Conservation (phyloP, 2,888 invertebrate species). For the Ctenicera cuprea region DNA sequence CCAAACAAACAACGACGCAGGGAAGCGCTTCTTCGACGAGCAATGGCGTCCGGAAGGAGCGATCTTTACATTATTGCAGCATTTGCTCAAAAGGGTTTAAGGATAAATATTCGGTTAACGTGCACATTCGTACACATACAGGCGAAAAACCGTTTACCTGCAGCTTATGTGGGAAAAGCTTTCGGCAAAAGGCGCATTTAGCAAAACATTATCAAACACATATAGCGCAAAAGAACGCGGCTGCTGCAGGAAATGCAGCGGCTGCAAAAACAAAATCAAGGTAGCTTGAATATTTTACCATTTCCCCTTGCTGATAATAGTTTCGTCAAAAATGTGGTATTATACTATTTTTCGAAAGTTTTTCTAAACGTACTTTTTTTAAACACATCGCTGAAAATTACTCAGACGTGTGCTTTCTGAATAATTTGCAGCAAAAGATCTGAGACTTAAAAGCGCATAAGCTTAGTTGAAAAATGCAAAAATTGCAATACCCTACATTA, state of each 20-base stretch:
- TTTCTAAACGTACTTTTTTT: background rate
- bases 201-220: slow-evolving; percentile 96
- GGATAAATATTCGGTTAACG: slow-evolving; percentile 98
- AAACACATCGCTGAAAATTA: too few species aligned
- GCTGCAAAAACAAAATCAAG: slow-evolving; percentile 69
- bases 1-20: slow-evolving; percentile 65
- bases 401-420: too few species aligned
- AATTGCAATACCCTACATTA: too few species aligned
- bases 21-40: slow-evolving; percentile 77
- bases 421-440: too few species aligned
- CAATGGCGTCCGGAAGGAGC: slow-evolving; percentile 87
- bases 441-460: too few species aligned
- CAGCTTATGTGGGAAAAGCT: slow-evolving; percentile 93
- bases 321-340: slow-evolving; percentile 28
- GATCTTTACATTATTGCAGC: slow-evolving; percentile 93
- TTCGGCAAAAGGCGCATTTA: slow-evolving; percentile 93
- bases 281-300: slow-evolving; percentile 64
- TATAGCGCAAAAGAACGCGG: slow-evolving; percentile 88
- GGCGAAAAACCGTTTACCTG: slow-evolving; percentile 99
- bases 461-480: too few species aligned
- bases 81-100: slow-evolving; percentile 96
- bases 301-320: background rate
- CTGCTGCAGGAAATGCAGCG: slow-evolving; percentile 77
- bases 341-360: slow-evolving; percentile 42
- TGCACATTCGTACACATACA: slow-evolving; percentile 97